A percentile compares a stretch with the other conserved stretches of the same genome.
phyloP scores from a whole-genome alignment of 2,888 invertebrate species.

The Drosophila borealis region DNA sequence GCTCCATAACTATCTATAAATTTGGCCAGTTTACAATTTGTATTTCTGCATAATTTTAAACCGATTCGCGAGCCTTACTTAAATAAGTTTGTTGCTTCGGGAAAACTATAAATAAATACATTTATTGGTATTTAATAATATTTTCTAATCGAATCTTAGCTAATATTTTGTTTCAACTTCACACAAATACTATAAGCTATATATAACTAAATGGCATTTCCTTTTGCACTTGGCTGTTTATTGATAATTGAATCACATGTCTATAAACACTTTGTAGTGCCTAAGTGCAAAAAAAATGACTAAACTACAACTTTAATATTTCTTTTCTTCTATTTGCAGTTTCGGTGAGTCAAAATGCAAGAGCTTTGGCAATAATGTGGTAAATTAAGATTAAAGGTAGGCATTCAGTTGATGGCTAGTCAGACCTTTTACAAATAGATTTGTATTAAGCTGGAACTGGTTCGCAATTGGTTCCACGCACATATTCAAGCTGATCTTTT shows the following conservation, averaged over 20 bases:
- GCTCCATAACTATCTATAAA: too few species aligned
- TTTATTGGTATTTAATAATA: background rate
- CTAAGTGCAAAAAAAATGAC: conserved; percentile 28
- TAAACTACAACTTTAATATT: conserved; percentile 10
- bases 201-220: conserved; percentile 43
- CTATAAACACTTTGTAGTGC: conserved; percentile 30
- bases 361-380: background rate
- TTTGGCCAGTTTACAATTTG: too few species aligned
- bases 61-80: background rate
- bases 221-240: conserved; percentile 35
- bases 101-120: background rate
- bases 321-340: conserved; percentile 60
- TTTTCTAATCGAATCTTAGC: background rate
- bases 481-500: background rate
- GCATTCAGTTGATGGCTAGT: background rate
- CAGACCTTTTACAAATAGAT: background rate
- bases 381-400: conserved; percentile 3
- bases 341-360: conserved; percentile 64
- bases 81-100: background rate
- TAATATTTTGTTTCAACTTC: background rate
- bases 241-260: conserved; percentile 35
- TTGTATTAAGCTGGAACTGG: background rate
- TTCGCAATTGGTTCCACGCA: conserved; percentile 2
- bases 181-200: background rate
- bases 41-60: too few species aligned